Conservation (phyloP, 2,797 vertebrate species). For the Taeniopygia guttata region DNA sequence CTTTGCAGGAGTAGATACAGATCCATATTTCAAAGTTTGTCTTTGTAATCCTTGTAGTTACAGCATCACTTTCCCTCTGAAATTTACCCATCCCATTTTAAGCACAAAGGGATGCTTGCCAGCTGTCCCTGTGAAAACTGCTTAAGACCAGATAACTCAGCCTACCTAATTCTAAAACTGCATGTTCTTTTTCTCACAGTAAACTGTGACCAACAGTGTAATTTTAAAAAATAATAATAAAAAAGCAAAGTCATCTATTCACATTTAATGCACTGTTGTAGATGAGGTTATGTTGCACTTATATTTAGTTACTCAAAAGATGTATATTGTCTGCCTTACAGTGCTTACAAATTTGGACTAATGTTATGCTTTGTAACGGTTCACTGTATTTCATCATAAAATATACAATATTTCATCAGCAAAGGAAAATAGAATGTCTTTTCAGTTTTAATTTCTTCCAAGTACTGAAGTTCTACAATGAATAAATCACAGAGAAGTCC, state of each 20-base stretch:
- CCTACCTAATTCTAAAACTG: not conserved
- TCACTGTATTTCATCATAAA: not conserved
- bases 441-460: not conserved
- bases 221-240: not conserved
- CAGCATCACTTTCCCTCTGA: not conserved
- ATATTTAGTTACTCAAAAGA: not conserved
- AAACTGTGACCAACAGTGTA: not conserved
- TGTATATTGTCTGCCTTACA: not conserved
- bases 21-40: constrained; percentile 19
- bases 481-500: not conserved
- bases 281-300: not conserved
- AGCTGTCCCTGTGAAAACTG: not conserved
- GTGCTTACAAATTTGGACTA: not conserved
- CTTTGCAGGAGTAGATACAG: not conserved
- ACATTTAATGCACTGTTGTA: not conserved
- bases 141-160: not conserved
- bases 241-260: not conserved
- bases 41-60: not conserved
- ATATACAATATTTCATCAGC: not conserved
- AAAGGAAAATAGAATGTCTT: not conserved
- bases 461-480: not conserved
- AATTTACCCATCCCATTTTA: not conserved
- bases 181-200: not conserved
- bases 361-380: not conserved
- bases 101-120: not conserved